phyloP scores from a whole-genome alignment of 2,797 vertebrate species.

The Cheracebus regulus region DNA sequence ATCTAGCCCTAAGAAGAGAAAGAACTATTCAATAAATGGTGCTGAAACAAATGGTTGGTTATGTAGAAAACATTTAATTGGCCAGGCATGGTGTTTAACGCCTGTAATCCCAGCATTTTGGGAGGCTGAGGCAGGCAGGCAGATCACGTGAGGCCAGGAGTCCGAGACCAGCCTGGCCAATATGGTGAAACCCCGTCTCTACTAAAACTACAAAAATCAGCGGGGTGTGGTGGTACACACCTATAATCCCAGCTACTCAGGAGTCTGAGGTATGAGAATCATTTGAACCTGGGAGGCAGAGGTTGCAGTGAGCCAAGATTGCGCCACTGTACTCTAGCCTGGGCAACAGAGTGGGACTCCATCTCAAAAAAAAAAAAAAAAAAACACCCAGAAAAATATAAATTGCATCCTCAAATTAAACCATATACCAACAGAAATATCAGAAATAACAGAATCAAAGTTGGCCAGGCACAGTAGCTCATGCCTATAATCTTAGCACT shows the following conservation, averaged over 20 bases:
- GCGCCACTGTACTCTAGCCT: neutral
- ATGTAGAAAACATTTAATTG: conserved; percentile 33
- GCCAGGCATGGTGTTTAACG: neutral
- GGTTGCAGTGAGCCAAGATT: neutral
- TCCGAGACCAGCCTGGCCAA: neutral
- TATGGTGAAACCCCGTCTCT: too few species aligned
- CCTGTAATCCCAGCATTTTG: neutral
- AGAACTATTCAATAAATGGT: neutral
- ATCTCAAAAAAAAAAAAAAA: neutral
- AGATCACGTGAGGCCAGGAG: neutral
- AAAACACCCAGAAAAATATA: neutral
- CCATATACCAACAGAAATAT: conserved; percentile 6
- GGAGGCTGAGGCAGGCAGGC: neutral
- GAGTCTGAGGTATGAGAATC: neutral
- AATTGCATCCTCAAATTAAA: neutral
- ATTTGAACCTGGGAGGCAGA: neutral
- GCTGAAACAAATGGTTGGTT: neutral
- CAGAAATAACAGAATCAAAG: neutral
- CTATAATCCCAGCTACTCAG: neutral
- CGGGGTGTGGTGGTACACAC: accelerated
- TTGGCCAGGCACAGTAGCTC: neutral
- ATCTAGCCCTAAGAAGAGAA: neutral
- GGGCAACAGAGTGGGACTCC: neutral
- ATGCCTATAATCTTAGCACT: neutral
- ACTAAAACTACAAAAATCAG: too few species aligned